Evolutionary conservation across 2,797 vertebrate genomes (phyloP), one percentile per base, ranked within the genome.

Genomic region (Eospalax fontanierii): DNA sequence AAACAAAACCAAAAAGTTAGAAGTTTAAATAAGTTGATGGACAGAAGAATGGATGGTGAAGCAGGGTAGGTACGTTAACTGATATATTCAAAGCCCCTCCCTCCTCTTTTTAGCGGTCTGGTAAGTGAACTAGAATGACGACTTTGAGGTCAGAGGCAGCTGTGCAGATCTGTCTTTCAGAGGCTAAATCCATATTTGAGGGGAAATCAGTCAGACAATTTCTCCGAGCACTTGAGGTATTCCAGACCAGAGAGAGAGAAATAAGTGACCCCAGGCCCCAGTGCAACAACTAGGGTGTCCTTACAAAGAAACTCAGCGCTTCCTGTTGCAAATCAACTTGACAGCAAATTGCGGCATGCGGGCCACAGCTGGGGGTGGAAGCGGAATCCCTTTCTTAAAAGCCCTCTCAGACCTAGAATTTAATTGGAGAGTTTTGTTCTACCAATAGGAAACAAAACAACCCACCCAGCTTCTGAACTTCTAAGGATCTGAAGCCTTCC

Each of bases 391-490:
- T 66, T 75, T 88, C 90, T 78, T 38, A 78, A 97, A 87, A 96
- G 59, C 30, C 57, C 83, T 75, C 3, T 0, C 81, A 90, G 54
- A 93, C 68, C 18, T 57, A 28, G 73, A 71, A 85, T 86, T 96
- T 95, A 94, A 93, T 92, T 78, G 92, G 71, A 82, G 26, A 91
- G 81, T 91, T 94, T 92, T 66, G 38, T 38, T 66, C 85, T 78
- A 38, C 76, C 91, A 76, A 61, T 43, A 91, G 83, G 76, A 95
- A 95, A 82, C 83, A 83, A 94, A 93, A 95, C 46, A 85, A 94
- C 89, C 80, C 76, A 87, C 83, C 40, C 40, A 1, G 54, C 85
- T 96, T 92, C 87, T 91, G 91, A 96, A 93, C 54, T 63, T 84
- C 26, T 33, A 33, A 93, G 59, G 71, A 81, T 79, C 68, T 26